Evolutionary conservation across 2,888 invertebrate species (phyloP).

Genomic region (Rhogogaster chlorosoma): DNA sequence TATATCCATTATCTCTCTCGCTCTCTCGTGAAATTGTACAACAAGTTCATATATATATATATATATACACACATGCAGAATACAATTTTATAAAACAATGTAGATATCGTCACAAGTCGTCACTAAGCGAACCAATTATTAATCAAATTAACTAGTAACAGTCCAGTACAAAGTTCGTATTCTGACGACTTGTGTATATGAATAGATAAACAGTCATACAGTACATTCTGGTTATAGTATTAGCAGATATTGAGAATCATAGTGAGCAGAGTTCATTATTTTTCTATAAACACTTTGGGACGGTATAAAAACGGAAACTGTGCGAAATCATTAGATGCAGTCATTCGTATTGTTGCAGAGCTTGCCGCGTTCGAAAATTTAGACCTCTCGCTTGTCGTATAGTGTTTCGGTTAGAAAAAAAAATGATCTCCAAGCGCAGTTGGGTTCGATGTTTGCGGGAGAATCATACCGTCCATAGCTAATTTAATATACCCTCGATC

Average conservation of each 20-base stretch:
- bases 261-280: neutral
- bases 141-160: neutral
- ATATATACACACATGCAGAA: neutral
- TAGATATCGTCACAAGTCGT: neutral
- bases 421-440: neutral
- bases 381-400: neutral
- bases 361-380: neutral
- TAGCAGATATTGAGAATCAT: neutral
- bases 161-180: neutral
- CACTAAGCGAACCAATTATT: neutral
- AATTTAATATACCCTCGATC: neutral
- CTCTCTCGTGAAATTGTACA: neutral
- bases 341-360: neutral
- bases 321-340: neutral
- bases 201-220: neutral
- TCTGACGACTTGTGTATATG: neutral
- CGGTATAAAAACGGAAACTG: neutral
- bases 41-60: neutral
- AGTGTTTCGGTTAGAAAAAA: neutral
- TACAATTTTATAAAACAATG: neutral
- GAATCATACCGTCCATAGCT: neutral
- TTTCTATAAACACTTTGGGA: neutral
- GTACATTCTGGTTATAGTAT: neutral
- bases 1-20: neutral
- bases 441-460: neutral